Base-by-base conservation (phyloP, 2,797 vertebrate species). In the Salmo trutta region DNA sequence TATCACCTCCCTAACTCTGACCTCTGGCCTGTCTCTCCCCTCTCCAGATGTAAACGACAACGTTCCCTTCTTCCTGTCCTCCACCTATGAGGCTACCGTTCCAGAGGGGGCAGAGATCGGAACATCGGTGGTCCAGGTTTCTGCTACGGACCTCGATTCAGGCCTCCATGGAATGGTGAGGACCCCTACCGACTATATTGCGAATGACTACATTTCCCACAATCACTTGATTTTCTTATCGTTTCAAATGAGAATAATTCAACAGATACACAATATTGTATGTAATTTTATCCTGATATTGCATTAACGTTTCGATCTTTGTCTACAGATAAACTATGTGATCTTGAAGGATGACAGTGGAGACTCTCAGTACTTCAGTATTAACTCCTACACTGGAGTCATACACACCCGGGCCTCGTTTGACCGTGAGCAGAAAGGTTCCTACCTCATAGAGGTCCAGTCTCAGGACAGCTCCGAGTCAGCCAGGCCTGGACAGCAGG, bases 41-140 rank as follows among this genome's bases (percentile, higher is more conserved):
- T 68, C 62, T 64, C 31, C 92, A 97, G 96, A 97, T 76, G 96
- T 97, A 66, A 97, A 97, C 81, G 96, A 97, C 89, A 97, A 97
- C 1, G 95, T 97, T 66, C 96, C 96, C 0, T 97, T 97, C 92
- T 97, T 97, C 83, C 70, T 95, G 86, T 96, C 96, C 3, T 95
- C 95, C 81, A 95, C 93, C 56, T 97, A 97, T 0, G 95, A 97
- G 88, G 95, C 91, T 69, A 95, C 95, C 0, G 94, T 97, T 59
- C 94, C 95, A 0, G 96, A 97, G 82, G 96, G 95, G 31, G 94
- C 95, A 0, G 92, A 89, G 80, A 81, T 95, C 71, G 95, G 95
- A 73, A 96, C 93, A 0, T 94, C 95, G 0, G 94, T 97, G 81
- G 88, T 88, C 78, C 96, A 96, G 88, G 95, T 97, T 81, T 93